Evolutionary conservation across 2,888 invertebrate species (phyloP), one percentile per base, ranked within the genome.

Genomic region (Drosophila ezoana): DNA sequence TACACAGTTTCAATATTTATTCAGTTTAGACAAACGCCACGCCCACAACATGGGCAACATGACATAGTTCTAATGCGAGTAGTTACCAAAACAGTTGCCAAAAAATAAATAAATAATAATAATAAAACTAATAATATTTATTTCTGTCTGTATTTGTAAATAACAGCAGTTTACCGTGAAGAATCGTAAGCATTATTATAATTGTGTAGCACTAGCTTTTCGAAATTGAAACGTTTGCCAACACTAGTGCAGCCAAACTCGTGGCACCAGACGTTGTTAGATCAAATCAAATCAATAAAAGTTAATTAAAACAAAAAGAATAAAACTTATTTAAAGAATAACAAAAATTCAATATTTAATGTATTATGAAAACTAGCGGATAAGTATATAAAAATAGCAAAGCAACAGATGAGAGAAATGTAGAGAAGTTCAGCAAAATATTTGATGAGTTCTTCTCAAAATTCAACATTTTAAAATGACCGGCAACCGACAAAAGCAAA

Each of bases 1-100:
- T 81, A 82, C 82, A 85, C 64, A 75, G 72, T 72, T 73, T 62
- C 61, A 86, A 65, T 71, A 81, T 73, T 81, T 84, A 81, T 84
- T 73, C 76, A 72, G 80, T 81, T 83, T 72, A 74, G 71, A 66
- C 71, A 72, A 73, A 76, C 41, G 48, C 63, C 59, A 61, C 65
- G 64, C 64, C 45, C 52, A 38, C 13, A 61, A 28, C 37, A 56
- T 13, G 33, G 43, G 28, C 37, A 43, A 40, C 60, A 18, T 59
- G 51, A 61, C 43, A 53, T 43, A 61, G 49, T 43, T 35, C n/a
- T 37, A 11, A 64, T 52, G 20, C 33, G 52, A 56, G 16, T 69
- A 58, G 52, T 20, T 47, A 33, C 37, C 23, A 64, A 20, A 60
- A 40, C 56, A 58, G 32, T 65, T 59, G 56, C 53, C 64, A 72